Percentiles rank a stretch among this genome's conserved stretches.
Conservation (phyloP, 2,113 vertebrate genomes). For the Tonatia bakeri region DNA sequence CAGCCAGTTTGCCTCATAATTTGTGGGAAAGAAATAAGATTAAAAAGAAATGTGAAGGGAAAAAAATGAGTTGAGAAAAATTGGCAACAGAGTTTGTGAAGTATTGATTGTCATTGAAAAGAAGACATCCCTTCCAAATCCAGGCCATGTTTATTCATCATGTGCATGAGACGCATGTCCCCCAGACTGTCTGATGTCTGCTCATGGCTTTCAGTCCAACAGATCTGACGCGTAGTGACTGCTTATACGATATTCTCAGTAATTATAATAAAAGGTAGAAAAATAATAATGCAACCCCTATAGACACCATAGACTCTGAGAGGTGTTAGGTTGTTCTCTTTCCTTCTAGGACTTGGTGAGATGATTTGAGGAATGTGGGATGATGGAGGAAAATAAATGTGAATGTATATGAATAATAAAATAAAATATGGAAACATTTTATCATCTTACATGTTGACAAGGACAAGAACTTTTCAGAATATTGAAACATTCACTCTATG, state of each 20-base stretch:
- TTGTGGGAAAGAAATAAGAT: conserved; percentile 67
- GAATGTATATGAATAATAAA: background rate
- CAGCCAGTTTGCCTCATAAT: conserved; percentile 67
- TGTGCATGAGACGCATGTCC: background rate
- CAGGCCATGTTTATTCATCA: background rate
- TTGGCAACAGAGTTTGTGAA: background rate
- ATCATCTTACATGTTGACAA: background rate
- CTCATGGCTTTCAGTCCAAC: background rate
- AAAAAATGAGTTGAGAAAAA: conserved; percentile 58
- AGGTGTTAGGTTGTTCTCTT: background rate
- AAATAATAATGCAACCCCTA: background rate
- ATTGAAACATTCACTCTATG: background rate
- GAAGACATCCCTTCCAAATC: background rate
- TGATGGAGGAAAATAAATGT: background rate
- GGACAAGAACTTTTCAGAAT: background rate
- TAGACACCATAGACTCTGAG: background rate
- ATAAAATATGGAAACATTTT: background rate
- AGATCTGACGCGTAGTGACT: background rate
- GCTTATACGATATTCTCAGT: background rate
- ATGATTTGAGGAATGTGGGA: background rate
- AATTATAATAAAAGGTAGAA: background rate
- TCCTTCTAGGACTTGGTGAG: background rate
- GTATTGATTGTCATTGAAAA: conserved; percentile 48
- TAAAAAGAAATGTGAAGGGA: conserved; percentile 54
- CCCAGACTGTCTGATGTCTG: background rate